Base-by-base conservation (phyloP, 2,888 invertebrate genomes). In the Diaphora mendica region DNA sequence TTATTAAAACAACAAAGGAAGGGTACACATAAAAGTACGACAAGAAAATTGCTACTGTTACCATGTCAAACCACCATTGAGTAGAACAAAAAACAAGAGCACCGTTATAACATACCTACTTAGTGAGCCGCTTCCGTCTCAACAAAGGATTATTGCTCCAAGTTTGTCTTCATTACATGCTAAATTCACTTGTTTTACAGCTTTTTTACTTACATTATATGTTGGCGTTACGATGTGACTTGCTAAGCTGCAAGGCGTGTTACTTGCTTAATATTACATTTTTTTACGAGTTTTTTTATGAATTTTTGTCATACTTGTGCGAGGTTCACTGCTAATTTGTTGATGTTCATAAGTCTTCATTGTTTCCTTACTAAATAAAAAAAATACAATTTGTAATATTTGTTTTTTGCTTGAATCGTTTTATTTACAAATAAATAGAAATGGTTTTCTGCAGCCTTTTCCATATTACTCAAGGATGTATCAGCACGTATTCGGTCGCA, bases 1-100 rank as follows among this genome's bases (percentile, higher is more conserved):
- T 78, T 81, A 59, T 80, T 79, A 70, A 82, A 70, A 62, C 77
- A 72, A 77, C 64, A 76, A 78, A 80, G 73, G 81, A 81, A 78
- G 79, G 79, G 79, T 77, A 74, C 62, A 77, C 70, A 76, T 71
- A 65, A 66, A 79, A 81, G 70, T 72, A 74, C 68, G 15, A 81
- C 78, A 83, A 85, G 15, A 84, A 83, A 80, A 74, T 51, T 72
- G 73, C 70, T 59, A 65, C 67, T 35, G 64, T 77, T 76, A 79
- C 80, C 84, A 78, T 84, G 83, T 85, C 85, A 83, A 83, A 70
- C 74, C 67, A 64, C 77, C 78, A 79, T 85, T 83, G 80, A 62
- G 62, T 23, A 62, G 30, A 26, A 83, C 79, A 83, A 83, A 81
- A 85, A 83, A 62, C 59, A 26, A 79, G 79, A 85, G 66, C 86